A percentile compares a stretch with the other conserved stretches of the same genome.
Conservation (phyloP, 1,140 invertebrate species). For the Pogonognathellus flavescens region DNA sequence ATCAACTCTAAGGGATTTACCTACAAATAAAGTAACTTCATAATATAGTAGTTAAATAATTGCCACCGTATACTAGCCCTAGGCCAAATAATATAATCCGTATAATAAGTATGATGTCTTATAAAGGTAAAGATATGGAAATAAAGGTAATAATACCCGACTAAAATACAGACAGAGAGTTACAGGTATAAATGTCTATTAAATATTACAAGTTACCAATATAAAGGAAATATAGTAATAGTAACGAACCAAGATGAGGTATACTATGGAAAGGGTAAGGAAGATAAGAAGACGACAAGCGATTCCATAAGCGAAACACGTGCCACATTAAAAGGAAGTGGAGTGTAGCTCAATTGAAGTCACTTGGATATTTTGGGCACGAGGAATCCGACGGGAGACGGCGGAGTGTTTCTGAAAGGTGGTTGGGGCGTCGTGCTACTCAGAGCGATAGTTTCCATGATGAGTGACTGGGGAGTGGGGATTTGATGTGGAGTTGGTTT, state of each 20-base stretch:
- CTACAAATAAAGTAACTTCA: no score
- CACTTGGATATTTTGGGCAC: background rate
- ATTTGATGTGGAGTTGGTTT: conserved; percentile 54
- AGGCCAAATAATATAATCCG: no score
- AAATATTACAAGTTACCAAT: no score
- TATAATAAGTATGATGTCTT: no score
- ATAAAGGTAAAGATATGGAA: no score
- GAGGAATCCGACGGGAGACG: background rate
- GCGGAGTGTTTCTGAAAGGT: conserved; percentile 17
- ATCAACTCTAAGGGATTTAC: no score
- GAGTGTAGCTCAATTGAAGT: background rate
- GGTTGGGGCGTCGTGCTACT: conserved; percentile 45
- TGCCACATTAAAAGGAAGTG: conserved; percentile 7
- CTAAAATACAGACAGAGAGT: no score
- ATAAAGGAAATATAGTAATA: background rate
- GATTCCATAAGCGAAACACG: conserved; percentile 12
- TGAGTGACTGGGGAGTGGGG: conserved; percentile 55
- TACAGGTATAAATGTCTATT: no score
- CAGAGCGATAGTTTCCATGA: conserved; percentile 1
- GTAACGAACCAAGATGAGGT: background rate
- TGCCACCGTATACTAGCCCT: no score
- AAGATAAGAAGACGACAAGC: background rate
- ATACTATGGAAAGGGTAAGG: background rate
- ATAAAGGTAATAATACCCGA: no score
- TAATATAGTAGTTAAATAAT: no score